These are phyloP conservation scores for Seriola dumerili DNA, from an alignment of 2,113 vertebrate species.

Conservation along the genomic window DNA sequence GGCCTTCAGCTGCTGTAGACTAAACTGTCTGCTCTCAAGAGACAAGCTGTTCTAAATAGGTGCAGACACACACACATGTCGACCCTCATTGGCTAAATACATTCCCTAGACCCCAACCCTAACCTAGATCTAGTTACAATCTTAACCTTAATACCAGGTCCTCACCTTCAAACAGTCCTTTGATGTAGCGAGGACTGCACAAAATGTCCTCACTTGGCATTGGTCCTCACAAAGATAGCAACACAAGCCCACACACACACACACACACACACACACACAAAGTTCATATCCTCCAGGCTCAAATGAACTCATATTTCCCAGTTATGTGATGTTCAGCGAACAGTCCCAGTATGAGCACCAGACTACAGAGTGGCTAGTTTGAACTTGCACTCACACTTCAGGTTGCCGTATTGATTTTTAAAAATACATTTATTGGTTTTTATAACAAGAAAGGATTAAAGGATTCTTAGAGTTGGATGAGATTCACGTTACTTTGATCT, in stretches of 20 bases:
- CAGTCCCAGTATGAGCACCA: constrained; percentile 1
- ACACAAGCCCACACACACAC: background rate
- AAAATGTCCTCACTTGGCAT: background rate
- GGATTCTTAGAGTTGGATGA: background rate
- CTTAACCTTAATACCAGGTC: background rate
- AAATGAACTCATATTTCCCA: constrained; percentile 39
- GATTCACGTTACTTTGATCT: background rate
- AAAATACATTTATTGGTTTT: background rate
- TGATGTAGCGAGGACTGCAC: background rate
- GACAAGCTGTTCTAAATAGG: constrained; percentile 33
- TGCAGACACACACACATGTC: background rate
- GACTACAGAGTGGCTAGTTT: background rate
- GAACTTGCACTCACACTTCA: background rate
- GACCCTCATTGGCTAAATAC: background rate
- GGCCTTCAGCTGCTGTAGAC: constrained; percentile 48
- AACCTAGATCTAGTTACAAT: background rate
- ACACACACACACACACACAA: background rate
- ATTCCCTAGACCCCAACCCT: too few relatives aligned
- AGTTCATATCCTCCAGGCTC: constrained; percentile 23
- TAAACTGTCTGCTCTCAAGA: constrained; percentile 27
- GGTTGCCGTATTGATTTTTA: background rate
- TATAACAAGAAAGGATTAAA: background rate
- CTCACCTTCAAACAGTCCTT: background rate
- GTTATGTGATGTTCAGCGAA: constrained; percentile 25
- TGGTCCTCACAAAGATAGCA: background rate